phyloP scores from a whole-genome alignment of 2,797 vertebrate species.

The Limnodromus scolopaceus region DNA sequence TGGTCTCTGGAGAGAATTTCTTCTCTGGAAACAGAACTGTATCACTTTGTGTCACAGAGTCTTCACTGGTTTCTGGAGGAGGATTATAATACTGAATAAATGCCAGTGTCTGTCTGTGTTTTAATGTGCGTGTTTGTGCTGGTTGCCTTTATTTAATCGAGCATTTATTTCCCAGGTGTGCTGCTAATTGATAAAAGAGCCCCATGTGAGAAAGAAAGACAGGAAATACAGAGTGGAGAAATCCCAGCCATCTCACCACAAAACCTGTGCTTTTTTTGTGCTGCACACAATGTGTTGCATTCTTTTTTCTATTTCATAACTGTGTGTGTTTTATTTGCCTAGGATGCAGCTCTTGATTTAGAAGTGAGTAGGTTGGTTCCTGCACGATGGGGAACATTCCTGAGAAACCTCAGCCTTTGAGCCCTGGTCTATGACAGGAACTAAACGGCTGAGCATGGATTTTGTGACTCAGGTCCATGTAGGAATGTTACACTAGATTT shows the following conservation, averaged over 20 bases:
- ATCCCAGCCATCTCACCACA: not conserved
- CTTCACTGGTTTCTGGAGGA: not conserved
- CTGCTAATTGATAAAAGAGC: slow-evolving; percentile 24
- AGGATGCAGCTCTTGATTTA: not conserved
- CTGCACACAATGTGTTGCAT: not conserved
- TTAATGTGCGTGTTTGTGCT: not conserved
- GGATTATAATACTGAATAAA: not conserved
- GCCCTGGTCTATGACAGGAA: not conserved
- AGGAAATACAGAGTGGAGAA: slow-evolving; percentile 6
- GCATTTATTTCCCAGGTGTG: not conserved
- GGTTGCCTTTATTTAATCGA: not conserved
- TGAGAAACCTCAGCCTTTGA: not conserved
- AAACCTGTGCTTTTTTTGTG: not conserved
- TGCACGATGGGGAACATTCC: not conserved
- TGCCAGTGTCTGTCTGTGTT: not conserved
- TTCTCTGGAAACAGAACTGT: not conserved
- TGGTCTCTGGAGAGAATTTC: not conserved
- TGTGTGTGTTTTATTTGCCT: not conserved
- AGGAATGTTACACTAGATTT: not conserved
- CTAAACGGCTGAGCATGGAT: not conserved
- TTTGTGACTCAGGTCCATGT: not conserved
- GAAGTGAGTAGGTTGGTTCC: not conserved
- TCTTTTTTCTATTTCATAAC: not conserved
- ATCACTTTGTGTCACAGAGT: not conserved
- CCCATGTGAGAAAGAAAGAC: not conserved